These are phyloP conservation scores for Buphagus erythrorhynchus DNA, from an alignment of 2,797 vertebrate species.

Conservation along the genomic window DNA sequence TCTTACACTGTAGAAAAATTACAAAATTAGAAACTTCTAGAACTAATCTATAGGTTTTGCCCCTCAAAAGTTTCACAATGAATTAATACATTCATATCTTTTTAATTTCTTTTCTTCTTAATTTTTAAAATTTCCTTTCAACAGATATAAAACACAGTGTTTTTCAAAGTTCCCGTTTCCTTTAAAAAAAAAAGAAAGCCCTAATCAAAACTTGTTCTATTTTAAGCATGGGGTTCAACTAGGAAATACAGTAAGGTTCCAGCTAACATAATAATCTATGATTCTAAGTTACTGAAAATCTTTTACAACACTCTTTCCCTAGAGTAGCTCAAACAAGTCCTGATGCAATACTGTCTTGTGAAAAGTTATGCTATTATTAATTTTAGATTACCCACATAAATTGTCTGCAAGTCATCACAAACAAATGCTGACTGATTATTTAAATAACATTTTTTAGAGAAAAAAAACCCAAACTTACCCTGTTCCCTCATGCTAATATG, in stretches of 20 bases:
- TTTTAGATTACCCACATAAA: not conserved
- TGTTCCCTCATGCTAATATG: not conserved
- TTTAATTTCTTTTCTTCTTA: not conserved
- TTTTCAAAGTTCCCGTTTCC: not conserved
- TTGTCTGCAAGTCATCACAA: not conserved
- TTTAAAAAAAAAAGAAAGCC: not conserved
- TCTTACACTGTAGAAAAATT: not conserved
- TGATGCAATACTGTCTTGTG: not conserved
- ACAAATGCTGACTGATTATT: not conserved
- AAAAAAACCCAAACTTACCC: accelerated
- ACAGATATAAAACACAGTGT: accelerated
- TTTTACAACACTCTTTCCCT: not conserved
- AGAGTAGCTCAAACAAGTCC: not conserved
- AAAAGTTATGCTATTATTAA: not conserved
- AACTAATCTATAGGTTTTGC: not conserved
- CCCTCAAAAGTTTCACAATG: not conserved
- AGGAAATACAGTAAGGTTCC: not conserved
- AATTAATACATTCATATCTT: not conserved
- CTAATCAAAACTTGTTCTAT: not conserved
- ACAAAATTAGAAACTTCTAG: not conserved
- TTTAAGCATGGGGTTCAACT: not conserved
- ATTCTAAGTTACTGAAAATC: not conserved
- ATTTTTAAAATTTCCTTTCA: not conserved
- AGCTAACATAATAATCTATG: not conserved
- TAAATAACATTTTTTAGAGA: not conserved